Conservation (phyloP, 2,113 vertebrate genomes). For the Heterocephalus glaber region DNA sequence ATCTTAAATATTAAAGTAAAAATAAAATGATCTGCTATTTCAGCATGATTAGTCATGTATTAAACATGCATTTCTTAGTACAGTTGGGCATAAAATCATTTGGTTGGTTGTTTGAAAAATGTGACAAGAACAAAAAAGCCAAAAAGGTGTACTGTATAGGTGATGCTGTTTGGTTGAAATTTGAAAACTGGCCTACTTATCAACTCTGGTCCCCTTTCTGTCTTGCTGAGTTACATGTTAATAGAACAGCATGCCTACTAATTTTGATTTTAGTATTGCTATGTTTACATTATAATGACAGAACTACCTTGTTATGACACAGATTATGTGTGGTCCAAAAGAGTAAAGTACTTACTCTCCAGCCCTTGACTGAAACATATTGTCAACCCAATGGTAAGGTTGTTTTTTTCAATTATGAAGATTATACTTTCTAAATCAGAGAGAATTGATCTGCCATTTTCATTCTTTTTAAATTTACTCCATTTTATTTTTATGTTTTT, state of each 20-base stretch:
- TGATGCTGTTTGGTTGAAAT: background rate
- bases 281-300: background rate
- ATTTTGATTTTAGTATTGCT: background rate
- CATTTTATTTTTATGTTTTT: background rate
- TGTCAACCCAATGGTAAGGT: background rate
- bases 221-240: background rate
- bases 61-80: background rate
- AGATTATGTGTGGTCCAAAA: background rate
- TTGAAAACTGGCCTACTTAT: background rate
- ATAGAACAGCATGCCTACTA: background rate
- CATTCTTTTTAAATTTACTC: background rate
- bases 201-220: background rate
- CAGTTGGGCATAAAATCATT: conserved; percentile 11
- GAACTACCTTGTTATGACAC: background rate
- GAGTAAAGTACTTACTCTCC: background rate
- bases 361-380: background rate
- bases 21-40: background rate
- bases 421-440: background rate
- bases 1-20: conserved; percentile 24
- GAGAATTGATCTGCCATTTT: background rate
- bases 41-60: background rate
- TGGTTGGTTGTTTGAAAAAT: background rate
- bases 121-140: background rate
- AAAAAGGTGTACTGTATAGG: background rate
- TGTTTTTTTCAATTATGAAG: background rate